Percentiles rank a stretch among this genome's conserved stretches.
Conservation (phyloP, 1,140 invertebrate genomes). For the Muscidifurax raptorellus region DNA sequence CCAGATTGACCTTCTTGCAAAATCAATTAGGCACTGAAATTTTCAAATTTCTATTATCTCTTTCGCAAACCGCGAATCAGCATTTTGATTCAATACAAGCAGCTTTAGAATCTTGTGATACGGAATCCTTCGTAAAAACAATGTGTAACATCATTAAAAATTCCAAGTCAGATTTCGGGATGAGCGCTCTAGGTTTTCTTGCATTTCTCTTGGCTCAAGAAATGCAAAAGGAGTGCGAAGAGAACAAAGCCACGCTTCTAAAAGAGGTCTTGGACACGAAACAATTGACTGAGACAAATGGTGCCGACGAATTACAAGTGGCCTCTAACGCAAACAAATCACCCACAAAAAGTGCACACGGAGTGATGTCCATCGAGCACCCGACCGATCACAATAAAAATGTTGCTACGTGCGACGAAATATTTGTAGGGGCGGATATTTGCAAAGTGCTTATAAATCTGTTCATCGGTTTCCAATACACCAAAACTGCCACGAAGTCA, state of each 20-base stretch:
- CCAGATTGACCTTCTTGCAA: slow-evolving; percentile 67
- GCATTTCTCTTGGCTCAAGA: slow-evolving; percentile 66
- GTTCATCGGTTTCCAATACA: slow-evolving; percentile 72
- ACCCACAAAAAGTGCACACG: background rate
- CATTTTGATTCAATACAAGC: slow-evolving; percentile 67
- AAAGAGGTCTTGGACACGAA: slow-evolving; percentile 59
- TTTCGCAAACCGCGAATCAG: slow-evolving; percentile 67
- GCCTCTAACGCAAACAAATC: background rate
- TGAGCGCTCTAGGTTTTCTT: slow-evolving; percentile 64
- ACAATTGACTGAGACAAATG: background rate
- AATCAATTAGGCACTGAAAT: slow-evolving; percentile 73
- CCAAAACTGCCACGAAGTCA: slow-evolving; percentile 59
- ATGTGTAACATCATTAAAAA: slow-evolving; percentile 69
- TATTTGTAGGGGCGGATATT: slow-evolving; percentile 69
- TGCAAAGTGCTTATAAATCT: slow-evolving; percentile 72
- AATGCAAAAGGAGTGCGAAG: slow-evolving; percentile 63
- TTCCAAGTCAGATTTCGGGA: slow-evolving; percentile 59
- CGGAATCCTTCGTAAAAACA: slow-evolving; percentile 66
- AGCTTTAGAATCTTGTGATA: slow-evolving; percentile 64
- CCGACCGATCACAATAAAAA: slow-evolving; percentile 25
- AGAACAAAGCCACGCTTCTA: slow-evolving; percentile 54
- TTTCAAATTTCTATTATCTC: slow-evolving; percentile 71
- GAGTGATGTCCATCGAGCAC: background rate
- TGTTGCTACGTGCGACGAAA: background rate
- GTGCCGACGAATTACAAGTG: background rate